Evolutionary conservation across 2,797 vertebrate genomes (phyloP).

Genomic region (Epinephelus awoara): DNA sequence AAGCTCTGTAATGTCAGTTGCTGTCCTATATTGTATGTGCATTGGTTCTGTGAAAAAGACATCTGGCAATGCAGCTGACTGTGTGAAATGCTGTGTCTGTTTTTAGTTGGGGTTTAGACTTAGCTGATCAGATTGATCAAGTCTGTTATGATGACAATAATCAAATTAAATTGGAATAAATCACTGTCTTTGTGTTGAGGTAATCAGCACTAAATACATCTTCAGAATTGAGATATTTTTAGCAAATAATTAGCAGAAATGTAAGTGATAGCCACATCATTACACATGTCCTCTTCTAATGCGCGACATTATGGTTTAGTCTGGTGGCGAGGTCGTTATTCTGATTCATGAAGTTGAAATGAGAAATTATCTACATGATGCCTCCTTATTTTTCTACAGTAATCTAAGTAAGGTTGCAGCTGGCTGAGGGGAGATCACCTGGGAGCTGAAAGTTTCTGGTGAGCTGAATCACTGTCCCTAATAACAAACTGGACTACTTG

Average conservation of each 20-base stretch:
- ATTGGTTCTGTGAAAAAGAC: conserved; percentile 9
- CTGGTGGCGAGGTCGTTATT: neutral
- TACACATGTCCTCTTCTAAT: neutral
- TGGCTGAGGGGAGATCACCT: too few relatives aligned
- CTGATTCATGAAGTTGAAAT: too few relatives aligned
- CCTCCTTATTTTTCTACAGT: too few relatives aligned
- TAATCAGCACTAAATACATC: neutral
- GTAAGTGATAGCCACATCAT: neutral
- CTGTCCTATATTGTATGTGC: conserved; percentile 5
- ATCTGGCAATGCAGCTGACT: conserved; percentile 7
- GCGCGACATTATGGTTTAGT: neutral
- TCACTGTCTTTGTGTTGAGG: neutral
- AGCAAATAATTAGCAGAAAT: neutral
- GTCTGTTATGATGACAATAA: neutral
- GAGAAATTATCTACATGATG: too few relatives aligned
- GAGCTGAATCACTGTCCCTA: too few relatives aligned
- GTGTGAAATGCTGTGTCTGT: neutral
- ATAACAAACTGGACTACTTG: too few relatives aligned
- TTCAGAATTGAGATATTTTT: neutral
- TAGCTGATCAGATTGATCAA: neutral
- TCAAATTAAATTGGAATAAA: neutral
- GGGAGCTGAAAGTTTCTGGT: too few relatives aligned
- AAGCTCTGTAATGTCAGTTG: conserved; percentile 18
- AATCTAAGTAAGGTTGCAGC: too few relatives aligned
- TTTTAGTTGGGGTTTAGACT: neutral